phyloP scores from a whole-genome alignment of 2,113 vertebrate species.

The Oenanthe oenanthe region DNA sequence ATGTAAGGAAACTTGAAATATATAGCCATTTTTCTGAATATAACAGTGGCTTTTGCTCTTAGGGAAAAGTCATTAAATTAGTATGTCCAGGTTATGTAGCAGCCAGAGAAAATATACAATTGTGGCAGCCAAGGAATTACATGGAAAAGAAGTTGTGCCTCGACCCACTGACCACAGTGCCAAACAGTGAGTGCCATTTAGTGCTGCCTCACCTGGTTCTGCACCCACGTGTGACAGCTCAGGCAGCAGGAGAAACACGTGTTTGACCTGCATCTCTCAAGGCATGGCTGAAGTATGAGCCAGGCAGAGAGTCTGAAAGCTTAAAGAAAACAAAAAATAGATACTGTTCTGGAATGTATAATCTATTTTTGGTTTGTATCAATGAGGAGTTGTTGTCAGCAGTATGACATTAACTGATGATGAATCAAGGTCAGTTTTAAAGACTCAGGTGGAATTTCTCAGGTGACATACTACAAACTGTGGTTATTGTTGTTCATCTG shows the following conservation, averaged over 20 bases:
- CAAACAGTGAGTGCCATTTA: constrained; percentile 10
- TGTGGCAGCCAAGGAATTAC: constrained; percentile 16
- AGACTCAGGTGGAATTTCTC: not conserved
- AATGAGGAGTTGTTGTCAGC: not conserved
- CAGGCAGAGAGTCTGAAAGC: not conserved
- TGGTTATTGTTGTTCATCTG: not conserved
- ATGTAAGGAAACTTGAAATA: constrained; percentile 62
- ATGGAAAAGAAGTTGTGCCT: constrained; percentile 29
- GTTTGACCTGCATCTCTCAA: not conserved
- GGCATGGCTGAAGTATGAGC: not conserved
- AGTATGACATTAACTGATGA: not conserved
- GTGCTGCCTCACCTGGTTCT: constrained; percentile 12
- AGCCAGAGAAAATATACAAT: constrained; percentile 64
- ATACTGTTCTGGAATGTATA: not conserved
- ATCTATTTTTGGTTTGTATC: not conserved
- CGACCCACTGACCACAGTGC: not conserved
- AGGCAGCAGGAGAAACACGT: not conserved
- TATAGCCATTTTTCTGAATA: constrained; percentile 53
- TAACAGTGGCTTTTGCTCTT: constrained; percentile 51
- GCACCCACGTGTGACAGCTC: not conserved
- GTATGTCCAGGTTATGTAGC: constrained; percentile 49
- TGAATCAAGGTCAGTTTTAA: not conserved
- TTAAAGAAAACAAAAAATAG: not conserved
- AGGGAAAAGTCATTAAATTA: constrained; percentile 60
- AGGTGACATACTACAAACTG: not conserved